Evolutionary conservation across 1,140 invertebrate genomes (phyloP).

Genomic region (Camponotus pennsylvanicus): DNA sequence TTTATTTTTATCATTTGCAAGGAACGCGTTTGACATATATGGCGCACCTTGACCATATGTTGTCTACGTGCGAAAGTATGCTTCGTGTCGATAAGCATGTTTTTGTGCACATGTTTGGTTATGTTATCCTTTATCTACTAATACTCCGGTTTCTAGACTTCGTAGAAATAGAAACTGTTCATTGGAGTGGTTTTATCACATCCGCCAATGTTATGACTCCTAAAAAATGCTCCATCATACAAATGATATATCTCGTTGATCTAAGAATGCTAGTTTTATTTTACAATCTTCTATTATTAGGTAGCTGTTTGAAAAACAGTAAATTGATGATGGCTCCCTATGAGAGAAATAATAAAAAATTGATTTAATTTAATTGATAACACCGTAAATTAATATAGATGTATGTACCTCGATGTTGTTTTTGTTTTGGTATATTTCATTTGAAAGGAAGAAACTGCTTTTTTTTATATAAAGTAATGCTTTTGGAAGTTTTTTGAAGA

Average conservation of each 20-base stretch:
- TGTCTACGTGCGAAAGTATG: not conserved
- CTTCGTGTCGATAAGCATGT: not conserved
- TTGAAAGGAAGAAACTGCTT: not conserved
- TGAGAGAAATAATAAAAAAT: not conserved
- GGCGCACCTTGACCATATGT: too few species aligned
- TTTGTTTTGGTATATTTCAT: not conserved
- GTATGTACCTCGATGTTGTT: not conserved
- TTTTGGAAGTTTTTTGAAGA: not conserved
- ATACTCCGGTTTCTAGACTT: constrained; percentile 25
- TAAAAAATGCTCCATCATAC: not conserved
- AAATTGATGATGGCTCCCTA: not conserved
- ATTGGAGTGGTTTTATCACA: not conserved
- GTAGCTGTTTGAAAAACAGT: not conserved
- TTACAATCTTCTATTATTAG: not conserved
- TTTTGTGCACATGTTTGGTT: not conserved
- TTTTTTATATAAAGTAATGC: not conserved
- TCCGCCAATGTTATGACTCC: not conserved
- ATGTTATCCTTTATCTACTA: not conserved
- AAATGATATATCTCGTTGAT: not conserved
- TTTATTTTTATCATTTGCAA: not conserved
- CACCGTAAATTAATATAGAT: not conserved
- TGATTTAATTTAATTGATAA: not conserved
- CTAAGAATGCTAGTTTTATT: too few species aligned
- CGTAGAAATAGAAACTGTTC: constrained; percentile 4
- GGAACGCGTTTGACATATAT: not conserved